Conservation (phyloP, 1,140 invertebrate species). For the Triops longicaudatus region DNA sequence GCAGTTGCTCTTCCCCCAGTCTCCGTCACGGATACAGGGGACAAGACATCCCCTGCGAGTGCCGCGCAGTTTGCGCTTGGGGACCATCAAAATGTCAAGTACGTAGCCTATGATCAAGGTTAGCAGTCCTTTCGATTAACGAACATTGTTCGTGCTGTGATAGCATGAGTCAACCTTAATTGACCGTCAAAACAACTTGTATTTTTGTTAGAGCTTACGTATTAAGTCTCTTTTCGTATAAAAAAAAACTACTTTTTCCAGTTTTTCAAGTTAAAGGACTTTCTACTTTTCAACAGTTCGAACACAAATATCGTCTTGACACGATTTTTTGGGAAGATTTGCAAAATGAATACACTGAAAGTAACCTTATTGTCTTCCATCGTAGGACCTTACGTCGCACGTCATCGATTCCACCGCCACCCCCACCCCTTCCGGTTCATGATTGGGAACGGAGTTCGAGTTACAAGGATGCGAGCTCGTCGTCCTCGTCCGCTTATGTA, state of each 20-base stretch:
- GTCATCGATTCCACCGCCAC: constrained; percentile 43
- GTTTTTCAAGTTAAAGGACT: too few relatives aligned
- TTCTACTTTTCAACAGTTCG: too few relatives aligned
- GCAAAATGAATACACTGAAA: too few relatives aligned
- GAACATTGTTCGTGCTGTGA: neutral
- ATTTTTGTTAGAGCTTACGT: too few relatives aligned
- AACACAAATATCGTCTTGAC: too few relatives aligned
- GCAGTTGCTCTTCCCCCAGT: neutral
- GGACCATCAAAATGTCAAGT: neutral
- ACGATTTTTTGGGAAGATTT: too few relatives aligned
- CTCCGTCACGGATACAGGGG: neutral
- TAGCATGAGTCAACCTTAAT: too few relatives aligned
- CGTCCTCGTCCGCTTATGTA: neutral
- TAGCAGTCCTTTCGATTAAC: neutral
- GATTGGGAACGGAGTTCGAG: constrained; percentile 19
- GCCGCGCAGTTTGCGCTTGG: neutral
- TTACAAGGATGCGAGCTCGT: neutral
- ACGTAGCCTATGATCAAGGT: neutral
- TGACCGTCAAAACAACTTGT: too few relatives aligned
- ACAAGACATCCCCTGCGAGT: neutral
- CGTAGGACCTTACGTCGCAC: neutral
- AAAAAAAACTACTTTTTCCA: too few relatives aligned
- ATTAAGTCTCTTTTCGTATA: too few relatives aligned
- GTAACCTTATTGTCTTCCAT: neutral
- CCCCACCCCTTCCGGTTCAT: constrained; percentile 51